phyloP scores from a whole-genome alignment of 2,113 vertebrate species.

The Calidris pygmaea region DNA sequence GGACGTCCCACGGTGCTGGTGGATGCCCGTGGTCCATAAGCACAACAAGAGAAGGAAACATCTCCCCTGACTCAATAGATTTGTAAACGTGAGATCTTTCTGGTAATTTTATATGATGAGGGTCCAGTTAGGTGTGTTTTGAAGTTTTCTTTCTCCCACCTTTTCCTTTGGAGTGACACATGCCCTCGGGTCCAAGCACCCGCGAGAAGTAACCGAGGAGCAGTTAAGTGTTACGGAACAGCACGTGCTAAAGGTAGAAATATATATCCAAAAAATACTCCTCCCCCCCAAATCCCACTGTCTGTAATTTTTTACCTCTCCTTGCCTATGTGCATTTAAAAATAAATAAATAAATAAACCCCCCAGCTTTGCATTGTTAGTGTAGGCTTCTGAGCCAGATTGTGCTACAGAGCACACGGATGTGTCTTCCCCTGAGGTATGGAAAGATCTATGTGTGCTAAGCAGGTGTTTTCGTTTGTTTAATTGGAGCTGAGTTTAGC shows the following conservation, averaged over 20 bases:
- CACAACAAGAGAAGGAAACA: not conserved
- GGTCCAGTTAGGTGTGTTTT: not conserved
- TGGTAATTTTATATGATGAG: not conserved
- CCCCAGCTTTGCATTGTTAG: conserved; percentile 40
- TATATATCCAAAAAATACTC: not conserved
- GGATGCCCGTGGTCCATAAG: not conserved
- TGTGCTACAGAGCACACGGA: conserved; percentile 45
- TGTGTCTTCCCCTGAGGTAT: conserved; percentile 77
- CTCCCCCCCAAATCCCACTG: not conserved
- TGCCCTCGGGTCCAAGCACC: not conserved
- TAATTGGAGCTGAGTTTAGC: conserved; percentile 77
- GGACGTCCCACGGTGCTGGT: not conserved
- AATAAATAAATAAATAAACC: not conserved
- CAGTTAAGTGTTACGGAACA: not conserved
- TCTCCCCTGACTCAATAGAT: not conserved
- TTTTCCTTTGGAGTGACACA: not conserved
- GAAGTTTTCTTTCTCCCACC: not conserved
- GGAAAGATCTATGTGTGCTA: conserved; percentile 73
- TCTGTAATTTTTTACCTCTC: not conserved
- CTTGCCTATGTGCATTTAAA: not conserved
- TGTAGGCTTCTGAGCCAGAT: conserved; percentile 47
- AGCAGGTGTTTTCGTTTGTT: conserved; percentile 82
- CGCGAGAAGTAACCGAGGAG: not conserved
- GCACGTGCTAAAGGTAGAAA: not conserved
- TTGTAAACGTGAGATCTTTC: not conserved